These are phyloP conservation scores for Mechanitis messenoides DNA, from an alignment of 2,888 invertebrate species.

Conservation along the genomic window DNA sequence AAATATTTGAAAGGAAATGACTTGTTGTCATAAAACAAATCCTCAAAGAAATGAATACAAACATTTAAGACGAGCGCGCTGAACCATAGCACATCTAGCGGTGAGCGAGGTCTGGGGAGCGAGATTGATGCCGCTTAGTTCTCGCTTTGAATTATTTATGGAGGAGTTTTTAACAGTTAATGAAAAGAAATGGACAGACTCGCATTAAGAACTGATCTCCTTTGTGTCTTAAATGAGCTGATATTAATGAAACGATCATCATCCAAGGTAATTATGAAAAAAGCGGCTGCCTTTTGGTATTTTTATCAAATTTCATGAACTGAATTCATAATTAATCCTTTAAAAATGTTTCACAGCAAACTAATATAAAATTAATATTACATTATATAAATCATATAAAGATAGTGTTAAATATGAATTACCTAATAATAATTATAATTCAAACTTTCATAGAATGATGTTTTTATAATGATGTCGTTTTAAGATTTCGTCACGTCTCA, in stretches of 20 bases:
- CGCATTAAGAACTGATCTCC: constrained; percentile 47
- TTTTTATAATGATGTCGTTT: no score
- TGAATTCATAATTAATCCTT: no score
- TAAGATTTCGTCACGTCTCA: no score
- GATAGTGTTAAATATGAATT: no score
- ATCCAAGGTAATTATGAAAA: neutral
- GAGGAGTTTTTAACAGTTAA: constrained; percentile 59
- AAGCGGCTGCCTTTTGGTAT: neutral
- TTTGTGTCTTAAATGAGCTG: constrained; percentile 17
- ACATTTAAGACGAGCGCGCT: constrained; percentile 1
- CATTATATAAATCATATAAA: no score
- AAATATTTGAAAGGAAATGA: no score
- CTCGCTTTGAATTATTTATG: constrained; percentile 69
- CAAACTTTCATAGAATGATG: no score
- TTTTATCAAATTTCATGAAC: no score
- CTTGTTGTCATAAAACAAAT: neutral
- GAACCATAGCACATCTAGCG: constrained; percentile 5
- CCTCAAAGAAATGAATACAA: constrained; percentile 8
- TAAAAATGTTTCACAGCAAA: no score
- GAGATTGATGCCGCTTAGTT: constrained; percentile 47
- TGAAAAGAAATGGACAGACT: constrained; percentile 49
- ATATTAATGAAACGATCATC: constrained; percentile 22
- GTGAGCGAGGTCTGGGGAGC: constrained; percentile 58
- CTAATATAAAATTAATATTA: no score
- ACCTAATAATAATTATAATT: no score